Conservation (phyloP, 30 jellyfish, hydroid and myxozoan species). For the Aurelia coerulea region DNA sequence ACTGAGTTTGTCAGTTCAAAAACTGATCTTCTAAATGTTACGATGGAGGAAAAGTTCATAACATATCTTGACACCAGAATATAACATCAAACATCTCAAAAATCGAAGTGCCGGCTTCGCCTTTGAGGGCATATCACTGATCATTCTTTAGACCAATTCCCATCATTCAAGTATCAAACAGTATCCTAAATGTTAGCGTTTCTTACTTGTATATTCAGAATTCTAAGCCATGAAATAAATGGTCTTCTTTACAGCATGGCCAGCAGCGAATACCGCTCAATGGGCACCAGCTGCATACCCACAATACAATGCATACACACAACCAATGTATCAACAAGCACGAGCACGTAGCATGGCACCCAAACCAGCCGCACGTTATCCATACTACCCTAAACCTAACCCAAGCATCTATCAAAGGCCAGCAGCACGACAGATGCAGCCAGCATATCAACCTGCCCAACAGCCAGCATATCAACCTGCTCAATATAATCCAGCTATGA, state of each 20-base stretch:
- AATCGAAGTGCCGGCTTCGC: too few species aligned
- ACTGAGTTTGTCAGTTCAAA: too few species aligned
- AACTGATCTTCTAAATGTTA: too few species aligned
- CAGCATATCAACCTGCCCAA: slow-evolving; percentile 51
- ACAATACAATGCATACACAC: slow-evolving; percentile 33
- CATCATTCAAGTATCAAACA: too few species aligned
- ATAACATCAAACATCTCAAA: too few species aligned
- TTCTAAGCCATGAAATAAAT: too few species aligned
- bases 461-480: slow-evolving; percentile 50
- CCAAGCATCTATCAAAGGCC: slow-evolving; percentile 54
- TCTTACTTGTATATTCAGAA: too few species aligned
- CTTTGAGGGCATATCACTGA: too few species aligned
- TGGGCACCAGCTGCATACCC: slow-evolving; percentile 55
- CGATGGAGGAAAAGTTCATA: too few species aligned
- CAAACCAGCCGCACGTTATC: slow-evolving; percentile 6
- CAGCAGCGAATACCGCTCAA: slow-evolving; percentile 21
- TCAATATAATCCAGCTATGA: slow-evolving; percentile 62
- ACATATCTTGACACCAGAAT: too few species aligned
- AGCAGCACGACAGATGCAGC: slow-evolving; percentile 62
- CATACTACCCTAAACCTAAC: slow-evolving; percentile 46
- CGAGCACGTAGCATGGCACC: slow-evolving; percentile 34
- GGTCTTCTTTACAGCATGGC: slow-evolving; percentile 35
- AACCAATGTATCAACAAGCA: slow-evolving; percentile 59
- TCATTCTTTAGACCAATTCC: too few species aligned
- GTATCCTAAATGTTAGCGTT: too few species aligned